A percentile compares a stretch with the other conserved stretches of the same genome.
These are phyloP conservation scores for Promerops cafer DNA, from an alignment of 2,113 vertebrate genomes.

Conservation along the genomic window DNA sequence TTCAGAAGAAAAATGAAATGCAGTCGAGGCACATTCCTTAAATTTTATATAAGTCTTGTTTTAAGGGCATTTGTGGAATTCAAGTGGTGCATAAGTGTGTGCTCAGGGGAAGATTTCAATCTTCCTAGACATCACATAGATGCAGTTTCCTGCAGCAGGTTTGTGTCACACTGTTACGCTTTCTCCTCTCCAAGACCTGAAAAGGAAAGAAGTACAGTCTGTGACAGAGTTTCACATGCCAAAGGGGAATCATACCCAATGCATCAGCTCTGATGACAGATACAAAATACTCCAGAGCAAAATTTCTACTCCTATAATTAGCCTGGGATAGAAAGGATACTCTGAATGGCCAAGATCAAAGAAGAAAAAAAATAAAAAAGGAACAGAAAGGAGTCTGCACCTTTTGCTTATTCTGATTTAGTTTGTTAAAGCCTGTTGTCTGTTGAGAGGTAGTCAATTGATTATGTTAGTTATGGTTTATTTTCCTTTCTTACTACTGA, in stretches of 20 bases:
- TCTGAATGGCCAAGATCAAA: slow-evolving; percentile 28
- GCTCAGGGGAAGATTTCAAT: neutral
- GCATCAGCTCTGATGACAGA: slow-evolving; percentile 50
- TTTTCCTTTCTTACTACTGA: neutral
- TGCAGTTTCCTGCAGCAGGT: neutral
- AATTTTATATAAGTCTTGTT: neutral
- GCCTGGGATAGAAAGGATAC: neutral
- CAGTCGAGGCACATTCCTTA: neutral
- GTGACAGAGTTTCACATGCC: neutral
- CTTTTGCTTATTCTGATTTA: neutral
- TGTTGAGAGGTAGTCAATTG: neutral
- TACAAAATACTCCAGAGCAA: slow-evolving; percentile 20
- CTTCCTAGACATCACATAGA: neutral
- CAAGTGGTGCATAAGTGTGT: neutral
- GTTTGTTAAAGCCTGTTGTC: neutral
- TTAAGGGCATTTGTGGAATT: neutral
- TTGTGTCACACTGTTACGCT: neutral
- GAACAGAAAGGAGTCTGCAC: neutral
- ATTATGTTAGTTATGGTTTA: neutral
- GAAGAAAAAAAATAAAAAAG: neutral
- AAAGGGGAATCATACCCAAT: slow-evolving; percentile 1
- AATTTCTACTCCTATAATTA: slow-evolving; percentile 20
- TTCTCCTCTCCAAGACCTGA: neutral
- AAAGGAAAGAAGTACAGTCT: slow-evolving; percentile 24
- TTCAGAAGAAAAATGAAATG: neutral